Base-by-base conservation (phyloP, 2,797 vertebrate genomes). In the Merluccius polli region DNA sequence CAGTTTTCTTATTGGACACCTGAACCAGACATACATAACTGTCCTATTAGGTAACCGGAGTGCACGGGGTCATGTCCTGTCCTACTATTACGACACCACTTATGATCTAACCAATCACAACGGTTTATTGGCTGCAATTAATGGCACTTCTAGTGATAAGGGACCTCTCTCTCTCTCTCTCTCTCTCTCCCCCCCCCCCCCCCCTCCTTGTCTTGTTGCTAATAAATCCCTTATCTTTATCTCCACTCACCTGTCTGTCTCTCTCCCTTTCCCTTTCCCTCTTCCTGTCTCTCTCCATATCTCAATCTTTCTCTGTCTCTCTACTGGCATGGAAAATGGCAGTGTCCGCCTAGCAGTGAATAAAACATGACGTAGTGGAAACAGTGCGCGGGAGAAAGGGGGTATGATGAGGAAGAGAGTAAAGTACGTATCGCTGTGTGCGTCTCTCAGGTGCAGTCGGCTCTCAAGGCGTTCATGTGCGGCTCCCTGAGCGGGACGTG, bases 401-500 rank as follows among this genome's bases (percentile, higher is more conserved):
- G 4, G n/a, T n/a, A n/a, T n/a, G n/a, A n/a, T n/a, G n/a, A n/a
- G n/a, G n/a, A n/a, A n/a, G n/a, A 44, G 41, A 44, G 41, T 44
- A 1, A 2, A 15, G 41, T 44, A 6, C 10, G 21, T n/a, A 8
- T 41, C 38, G 6, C 6, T 41, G 18, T n/a, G n/a, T n/a, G n/a
- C n/a, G n/a, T 67, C 21, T 38, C 24, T 36, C 78, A 98, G 95
- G 89, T 93, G 82, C 96, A 96, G 79, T 97, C 97, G 0, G 95
- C 92, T 0, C 63, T 98, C 77, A 98, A 98, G 89, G 97, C 97
- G 71, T 98, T 98, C 59, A 87, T 98, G 85, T 98, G 97, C 0
- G 97, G 97, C 69, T 97, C 96, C 73, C 84, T 99, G 80, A 98
- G 97, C 16, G 97, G 97, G 24, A 98, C 96, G 65, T 99, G 96